These are phyloP conservation scores for Cerastis leucographa DNA, from an alignment of 2,888 invertebrate species.

Conservation along the genomic window DNA sequence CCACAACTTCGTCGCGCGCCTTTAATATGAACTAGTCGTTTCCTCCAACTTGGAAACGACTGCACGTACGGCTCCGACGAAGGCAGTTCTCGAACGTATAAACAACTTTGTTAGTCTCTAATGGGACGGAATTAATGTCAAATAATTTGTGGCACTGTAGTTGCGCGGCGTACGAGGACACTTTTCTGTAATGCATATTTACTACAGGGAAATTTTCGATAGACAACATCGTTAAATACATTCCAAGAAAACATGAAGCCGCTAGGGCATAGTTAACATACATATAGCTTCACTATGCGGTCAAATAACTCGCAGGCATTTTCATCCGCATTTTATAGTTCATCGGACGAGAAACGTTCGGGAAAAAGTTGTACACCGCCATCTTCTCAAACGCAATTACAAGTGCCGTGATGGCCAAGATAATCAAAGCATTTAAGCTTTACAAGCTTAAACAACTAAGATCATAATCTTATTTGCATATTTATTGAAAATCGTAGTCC, in stretches of 20 bases:
- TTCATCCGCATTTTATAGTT: constrained; percentile 65
- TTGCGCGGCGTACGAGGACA: constrained; percentile 62
- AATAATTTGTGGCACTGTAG: constrained; percentile 72
- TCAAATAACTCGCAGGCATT: constrained; percentile 75
- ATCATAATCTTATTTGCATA: constrained; percentile 81
- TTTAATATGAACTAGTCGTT: constrained; percentile 82
- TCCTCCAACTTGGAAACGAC: constrained; percentile 78
- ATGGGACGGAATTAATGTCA: constrained; percentile 77
- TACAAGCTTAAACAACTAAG: constrained; percentile 76
- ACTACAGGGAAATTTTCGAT: constrained; percentile 47
- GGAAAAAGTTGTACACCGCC: constrained; percentile 64
- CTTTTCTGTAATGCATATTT: constrained; percentile 67
- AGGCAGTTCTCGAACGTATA: constrained; percentile 78
- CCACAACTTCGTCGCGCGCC: constrained; percentile 78
- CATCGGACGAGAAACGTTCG: constrained; percentile 65
- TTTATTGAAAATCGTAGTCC: constrained; percentile 83
- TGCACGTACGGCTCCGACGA: constrained; percentile 75
- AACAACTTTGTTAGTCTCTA: constrained; percentile 80
- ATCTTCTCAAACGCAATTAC: constrained; percentile 71
- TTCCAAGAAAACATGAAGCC: constrained; percentile 70
- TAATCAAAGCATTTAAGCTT: constrained; percentile 75
- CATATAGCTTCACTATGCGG: constrained; percentile 73
- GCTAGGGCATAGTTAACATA: constrained; percentile 79
- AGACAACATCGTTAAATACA: constrained; percentile 61
- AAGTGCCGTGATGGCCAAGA: constrained; percentile 71